Evolutionary conservation across 2,113 vertebrate genomes (phyloP), one percentile per base, ranked within the genome.

Genomic region (Poeciliopsis prolifica): DNA sequence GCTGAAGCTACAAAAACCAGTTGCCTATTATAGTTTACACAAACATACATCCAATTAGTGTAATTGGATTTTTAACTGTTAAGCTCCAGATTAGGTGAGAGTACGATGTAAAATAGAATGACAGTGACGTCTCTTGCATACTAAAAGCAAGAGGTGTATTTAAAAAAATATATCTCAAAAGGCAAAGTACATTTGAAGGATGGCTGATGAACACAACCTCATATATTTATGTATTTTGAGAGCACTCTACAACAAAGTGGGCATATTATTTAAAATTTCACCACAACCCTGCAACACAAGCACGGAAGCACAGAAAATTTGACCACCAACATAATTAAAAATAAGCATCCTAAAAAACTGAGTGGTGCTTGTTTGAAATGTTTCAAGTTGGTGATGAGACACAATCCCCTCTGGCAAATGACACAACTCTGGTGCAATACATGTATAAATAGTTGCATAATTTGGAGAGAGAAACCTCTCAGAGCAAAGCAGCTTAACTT

Each of bases 31-130:
- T 90, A 82, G 87, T 78, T 10, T 9, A 80, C 67, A 74, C 84
- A 80, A 77, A 75, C 48, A 82, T 81, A 83, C 77, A 92, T 92
- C 91, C 91, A 86, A 90, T 93, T 89, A 92, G 37, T 40, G 29
- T 91, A 92, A 94, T 80, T 91, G 92, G 91, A 90, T 93, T 89
- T 61, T 65, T 83, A 68, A 80, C 48, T 64, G 76, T 80, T 91
- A 92, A 94, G 82, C 74, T 74, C 62, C 73, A 67, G 90, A 92
- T 94, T 88, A 91, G 76, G 79, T 79, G 78, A 90, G 88, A 92
- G 89, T 91, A 69, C 73, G 73, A 80, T 51, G 75, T 81, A 93
- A 89, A 91, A 86, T 79, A 87, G 82, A 89, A 75, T 68, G 74
- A 83, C 84, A 82, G 80, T 28, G 65, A 70, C 68, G 73, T 61